Conservation (phyloP, 2,888 invertebrate genomes). For the Drosophila barbarae region DNA sequence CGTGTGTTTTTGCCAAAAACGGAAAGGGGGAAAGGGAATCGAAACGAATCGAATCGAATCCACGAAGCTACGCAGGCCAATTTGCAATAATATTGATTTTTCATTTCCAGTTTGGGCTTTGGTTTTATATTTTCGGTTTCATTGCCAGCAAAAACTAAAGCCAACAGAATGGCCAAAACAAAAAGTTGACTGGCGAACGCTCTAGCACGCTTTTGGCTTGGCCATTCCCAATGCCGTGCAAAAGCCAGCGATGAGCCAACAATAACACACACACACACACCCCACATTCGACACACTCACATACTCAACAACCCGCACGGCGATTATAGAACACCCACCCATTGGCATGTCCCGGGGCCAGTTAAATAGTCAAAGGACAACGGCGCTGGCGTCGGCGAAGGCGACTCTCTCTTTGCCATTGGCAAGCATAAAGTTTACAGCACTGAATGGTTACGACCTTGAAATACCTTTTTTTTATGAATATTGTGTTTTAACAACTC, state of each 20-base stretch:
- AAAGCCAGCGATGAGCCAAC: conserved; percentile 58
- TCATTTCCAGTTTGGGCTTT: conserved; percentile 46
- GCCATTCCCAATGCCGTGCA: conserved; percentile 47
- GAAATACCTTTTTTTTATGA: conserved; percentile 4
- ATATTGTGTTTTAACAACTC: conserved; percentile 8
- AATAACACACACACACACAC: conserved; percentile 15
- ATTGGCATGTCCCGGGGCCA: conserved; percentile 50
- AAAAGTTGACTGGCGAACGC: conserved; percentile 64
- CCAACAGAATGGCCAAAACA: conserved; percentile 39
- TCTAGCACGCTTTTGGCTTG: conserved; percentile 58
- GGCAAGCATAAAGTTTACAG: conserved; percentile 55
- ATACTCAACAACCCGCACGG: conserved; percentile 4
- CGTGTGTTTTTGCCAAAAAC: conserved; percentile 14
- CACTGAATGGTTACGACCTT: neutral
- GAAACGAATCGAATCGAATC: neutral
- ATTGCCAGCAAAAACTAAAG: conserved; percentile 55
- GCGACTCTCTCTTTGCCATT: conserved; percentile 44
- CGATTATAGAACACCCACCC: conserved; percentile 41
- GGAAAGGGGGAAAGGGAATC: neutral
- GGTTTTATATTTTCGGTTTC: conserved; percentile 52
- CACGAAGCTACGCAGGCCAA: conserved; percentile 52
- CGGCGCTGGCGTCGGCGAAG: conserved; percentile 28
- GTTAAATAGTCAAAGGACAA: conserved; percentile 63
- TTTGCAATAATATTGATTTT: conserved; percentile 72
- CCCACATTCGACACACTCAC: conserved; percentile 6